Percentiles rank a stretch among this genome's conserved stretches.
These are phyloP conservation scores for Coleophora flavipennella DNA, from an alignment of 2,888 invertebrate species.

Conservation along the genomic window DNA sequence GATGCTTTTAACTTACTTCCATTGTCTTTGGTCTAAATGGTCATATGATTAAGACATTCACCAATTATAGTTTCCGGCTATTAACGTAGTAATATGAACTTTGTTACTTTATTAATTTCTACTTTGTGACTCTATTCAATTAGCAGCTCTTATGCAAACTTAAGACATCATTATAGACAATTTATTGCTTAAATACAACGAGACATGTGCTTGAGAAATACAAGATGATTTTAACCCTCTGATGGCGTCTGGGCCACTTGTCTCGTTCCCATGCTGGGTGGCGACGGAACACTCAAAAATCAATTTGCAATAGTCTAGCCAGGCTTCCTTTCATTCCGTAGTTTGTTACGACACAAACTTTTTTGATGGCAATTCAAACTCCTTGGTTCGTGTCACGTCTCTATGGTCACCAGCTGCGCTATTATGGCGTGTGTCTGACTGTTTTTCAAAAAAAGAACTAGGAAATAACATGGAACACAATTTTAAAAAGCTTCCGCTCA, in stretches of 20 bases:
- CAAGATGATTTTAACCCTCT: conserved; percentile 33
- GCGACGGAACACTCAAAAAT: conserved; percentile 63
- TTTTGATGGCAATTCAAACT: conserved; percentile 26
- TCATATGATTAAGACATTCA: conserved; percentile 47
- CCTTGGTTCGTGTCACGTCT: conserved; percentile 19
- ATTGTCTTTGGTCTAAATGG: conserved; percentile 55
- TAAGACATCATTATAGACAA: conserved; percentile 31
- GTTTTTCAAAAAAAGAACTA: conserved; percentile 30
- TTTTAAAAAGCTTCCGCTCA: conserved; percentile 35
- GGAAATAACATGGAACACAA: conserved; percentile 26
- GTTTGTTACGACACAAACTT: conserved; percentile 28
- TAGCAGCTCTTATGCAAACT: conserved; percentile 1
- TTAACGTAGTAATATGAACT: neutral
- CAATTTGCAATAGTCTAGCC: conserved; percentile 68
- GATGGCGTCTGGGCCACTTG: conserved; percentile 46
- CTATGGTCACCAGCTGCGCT: conserved; percentile 42
- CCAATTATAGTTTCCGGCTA: conserved; percentile 4
- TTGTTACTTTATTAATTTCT: neutral
- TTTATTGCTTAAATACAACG: conserved; percentile 38
- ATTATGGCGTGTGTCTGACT: conserved; percentile 43
- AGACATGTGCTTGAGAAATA: conserved; percentile 28
- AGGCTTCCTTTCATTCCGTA: conserved; percentile 39
- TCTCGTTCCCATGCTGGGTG: conserved; percentile 64
- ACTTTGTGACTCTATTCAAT: conserved; percentile 3
- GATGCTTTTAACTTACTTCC: conserved; percentile 50